Evolutionary conservation across 2,888 invertebrate species (phyloP).

Genomic region (Sphecodes monilicornis): DNA sequence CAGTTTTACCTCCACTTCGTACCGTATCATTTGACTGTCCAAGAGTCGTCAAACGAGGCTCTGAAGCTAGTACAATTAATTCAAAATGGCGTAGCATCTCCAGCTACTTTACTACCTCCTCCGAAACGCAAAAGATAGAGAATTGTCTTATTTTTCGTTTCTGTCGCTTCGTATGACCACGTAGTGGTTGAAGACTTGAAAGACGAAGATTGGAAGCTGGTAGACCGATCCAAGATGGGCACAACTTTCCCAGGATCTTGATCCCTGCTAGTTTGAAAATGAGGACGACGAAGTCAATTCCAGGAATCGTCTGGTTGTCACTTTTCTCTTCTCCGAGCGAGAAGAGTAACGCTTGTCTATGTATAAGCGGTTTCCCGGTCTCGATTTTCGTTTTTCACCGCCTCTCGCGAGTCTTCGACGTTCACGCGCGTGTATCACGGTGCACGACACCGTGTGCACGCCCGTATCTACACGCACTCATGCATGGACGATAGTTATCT

Average conservation of each 20-base stretch:
- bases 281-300: not conserved
- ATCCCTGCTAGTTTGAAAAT: not conserved
- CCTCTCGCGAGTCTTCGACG: not conserved
- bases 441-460: conserved; percentile 17
- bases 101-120: not conserved
- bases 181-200: not conserved
- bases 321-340: not conserved
- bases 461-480: conserved; percentile 70
- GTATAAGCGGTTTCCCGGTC: conserved; percentile 1
- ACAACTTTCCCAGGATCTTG: not conserved
- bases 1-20: not conserved
- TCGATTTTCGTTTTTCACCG: conserved; percentile 3
- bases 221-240: not conserved
- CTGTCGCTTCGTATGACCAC: not conserved
- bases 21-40: not conserved
- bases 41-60: not conserved
- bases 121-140: not conserved
- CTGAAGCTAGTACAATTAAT: not conserved
- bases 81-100: not conserved
- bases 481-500: conserved; percentile 76
- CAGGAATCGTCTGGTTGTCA: not conserved
- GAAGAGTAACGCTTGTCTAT: not conserved
- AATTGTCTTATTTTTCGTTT: not conserved
- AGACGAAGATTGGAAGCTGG: not conserved
- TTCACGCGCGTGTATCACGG: not conserved